Base-by-base conservation (phyloP, 35 echinoderm and acorn worm species). In the Stichopus chloronotus region DNA sequence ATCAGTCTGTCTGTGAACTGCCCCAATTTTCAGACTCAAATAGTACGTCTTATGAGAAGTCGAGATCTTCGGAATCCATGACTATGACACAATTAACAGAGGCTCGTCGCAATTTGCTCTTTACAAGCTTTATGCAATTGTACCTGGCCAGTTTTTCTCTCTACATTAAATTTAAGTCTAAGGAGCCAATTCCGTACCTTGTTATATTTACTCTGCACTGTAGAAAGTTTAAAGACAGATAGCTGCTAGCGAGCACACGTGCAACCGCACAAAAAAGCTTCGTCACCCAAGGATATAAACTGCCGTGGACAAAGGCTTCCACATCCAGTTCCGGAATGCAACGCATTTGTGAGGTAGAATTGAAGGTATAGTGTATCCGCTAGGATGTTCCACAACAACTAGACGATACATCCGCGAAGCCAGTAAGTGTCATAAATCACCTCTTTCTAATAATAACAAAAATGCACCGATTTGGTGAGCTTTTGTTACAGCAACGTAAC, bases 1-100 rank as follows among this genome's bases (percentile, higher is more conserved):
- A 58, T 86, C 83, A 86, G 83, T 55, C 83, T 86, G 55, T 86
- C 83, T 86, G 83, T 86, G 55, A 86, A 61, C 52, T 58, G 83
- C 55, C 83, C 58, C 5, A 43, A 86, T 86, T 86, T 86, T 57
- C 83, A 86, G 83, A 86, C 83, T 86, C 83, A 86, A 55, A 57
- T 6, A 55, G 83, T 61, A 86, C 55, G 11, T 86, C 83, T 86
- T 86, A 43, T 55, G 83, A 86, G 83, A 86, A 86, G 83, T 59
- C 79, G 5, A 83, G 22, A 30, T 83, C 79, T 83, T 83, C 79
- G 79, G 79, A 83, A 83, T 83, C 79, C 79, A 83, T 83, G 71
- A 76, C 71, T 14, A 76, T 76, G 71, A 76, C 17, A 76, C 71
- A 76, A 83, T 55, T 83, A 83, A 55, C 54, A 52, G 79, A 83